A percentile compares a stretch with the other conserved stretches of the same genome.
Conservation (phyloP, 2,888 invertebrate genomes). For the Dynastes grantii region DNA sequence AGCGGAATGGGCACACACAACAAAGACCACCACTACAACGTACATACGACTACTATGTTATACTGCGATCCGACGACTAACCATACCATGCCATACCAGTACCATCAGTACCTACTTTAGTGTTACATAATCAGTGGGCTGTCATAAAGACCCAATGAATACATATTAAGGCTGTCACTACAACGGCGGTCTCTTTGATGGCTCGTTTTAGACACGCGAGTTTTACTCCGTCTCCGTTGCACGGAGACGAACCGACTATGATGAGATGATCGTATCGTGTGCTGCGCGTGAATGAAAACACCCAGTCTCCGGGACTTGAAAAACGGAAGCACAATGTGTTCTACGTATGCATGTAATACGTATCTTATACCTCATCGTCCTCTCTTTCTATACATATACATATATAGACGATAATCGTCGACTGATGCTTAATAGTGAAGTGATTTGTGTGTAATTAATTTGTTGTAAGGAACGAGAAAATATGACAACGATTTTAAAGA, state of each 20-base stretch:
- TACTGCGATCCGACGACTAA: slow-evolving; percentile 17
- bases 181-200: slow-evolving; percentile 61
- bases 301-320: slow-evolving; percentile 40
- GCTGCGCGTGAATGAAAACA: slow-evolving; percentile 45
- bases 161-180: slow-evolving; percentile 62
- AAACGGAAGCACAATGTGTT: slow-evolving; percentile 51
- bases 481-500: slow-evolving; percentile 38
- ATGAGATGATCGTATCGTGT: slow-evolving; percentile 36
- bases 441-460: slow-evolving; percentile 39
- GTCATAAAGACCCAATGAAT: slow-evolving; percentile 64
- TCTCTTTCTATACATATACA: slow-evolving; percentile 16
- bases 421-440: slow-evolving; percentile 9
- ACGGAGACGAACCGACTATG: slow-evolving; percentile 48
- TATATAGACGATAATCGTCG: slow-evolving; percentile 31
- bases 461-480: slow-evolving; percentile 40
- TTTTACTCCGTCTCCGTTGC: slow-evolving; percentile 57
- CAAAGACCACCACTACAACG: slow-evolving; percentile 52
- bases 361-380: neutral
- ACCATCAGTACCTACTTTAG: slow-evolving; percentile 41
- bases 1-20: slow-evolving; percentile 55
- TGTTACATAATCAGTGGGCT: slow-evolving; percentile 60
- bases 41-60: slow-evolving; percentile 5
- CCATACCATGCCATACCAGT: slow-evolving; percentile 15
- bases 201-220: slow-evolving; percentile 59
- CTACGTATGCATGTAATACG: no score